A percentile compares a stretch with the other conserved stretches of the same genome.
These are phyloP conservation scores for Aromia moschata DNA, from an alignment of 2,888 invertebrate genomes.

Conservation along the genomic window DNA sequence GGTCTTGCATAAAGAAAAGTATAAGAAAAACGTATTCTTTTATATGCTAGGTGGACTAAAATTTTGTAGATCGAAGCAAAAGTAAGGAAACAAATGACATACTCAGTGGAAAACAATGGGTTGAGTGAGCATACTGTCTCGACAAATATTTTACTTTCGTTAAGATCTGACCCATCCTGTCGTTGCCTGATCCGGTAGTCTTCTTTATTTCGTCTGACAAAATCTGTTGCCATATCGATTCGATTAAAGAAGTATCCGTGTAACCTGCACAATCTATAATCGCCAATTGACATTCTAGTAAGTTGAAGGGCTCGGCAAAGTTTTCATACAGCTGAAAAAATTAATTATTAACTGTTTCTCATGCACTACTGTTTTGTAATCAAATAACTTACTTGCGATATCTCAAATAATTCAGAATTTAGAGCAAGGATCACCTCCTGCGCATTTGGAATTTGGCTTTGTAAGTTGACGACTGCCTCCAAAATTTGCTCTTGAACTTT, in stretches of 20 bases:
- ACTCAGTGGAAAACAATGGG: conserved; percentile 89
- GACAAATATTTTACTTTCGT: conserved; percentile 81
- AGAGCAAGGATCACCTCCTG: conserved; percentile 74
- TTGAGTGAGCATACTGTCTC: conserved; percentile 80
- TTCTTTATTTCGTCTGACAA: conserved; percentile 67
- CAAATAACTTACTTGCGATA: conserved; percentile 76
- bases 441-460: conserved; percentile 55
- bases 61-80: too few relatives aligned
- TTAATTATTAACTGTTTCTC: too few relatives aligned
- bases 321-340: conserved; percentile 81
- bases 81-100: conserved; percentile 55
- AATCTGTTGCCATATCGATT: conserved; percentile 92
- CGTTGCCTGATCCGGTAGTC: conserved; percentile 64
- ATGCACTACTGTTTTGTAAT: too few relatives aligned
- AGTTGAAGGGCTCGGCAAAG: conserved; percentile 88
- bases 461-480: conserved; percentile 70
- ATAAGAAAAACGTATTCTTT: too few relatives aligned
- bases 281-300: conserved; percentile 94
- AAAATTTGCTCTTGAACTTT: conserved; percentile 80
- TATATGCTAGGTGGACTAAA: conserved; percentile 5
- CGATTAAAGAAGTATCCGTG: conserved; percentile 83
- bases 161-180: conserved; percentile 74
- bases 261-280: conserved; percentile 96
- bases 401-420: conserved; percentile 84
- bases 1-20: too few relatives aligned